Base-by-base conservation (phyloP, 2,113 vertebrate species). In the Sardina pilchardus region DNA sequence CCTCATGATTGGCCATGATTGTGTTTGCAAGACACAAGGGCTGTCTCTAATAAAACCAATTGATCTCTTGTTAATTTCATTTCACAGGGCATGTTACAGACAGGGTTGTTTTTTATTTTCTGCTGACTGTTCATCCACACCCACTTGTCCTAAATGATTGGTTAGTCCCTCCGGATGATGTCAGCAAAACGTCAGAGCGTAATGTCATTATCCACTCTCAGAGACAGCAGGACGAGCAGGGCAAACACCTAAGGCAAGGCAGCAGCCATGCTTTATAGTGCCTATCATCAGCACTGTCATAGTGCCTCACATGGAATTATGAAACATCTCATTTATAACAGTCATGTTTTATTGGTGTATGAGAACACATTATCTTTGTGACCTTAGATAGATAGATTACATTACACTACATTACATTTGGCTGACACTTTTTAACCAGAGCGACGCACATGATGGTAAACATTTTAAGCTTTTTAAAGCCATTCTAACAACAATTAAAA, bases 51-150 rank as follows among this genome's bases (percentile, higher is more conserved):
- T 78, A 36, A 78, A 78, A 36, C 36, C 71, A 78, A 78, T 36
- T 39, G 71, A 34, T 78, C 30, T 17, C 34, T 34, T 78, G 71
- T 78, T 78, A 78, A 7, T 82, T 88, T 89, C 39, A 90, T 91
- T 88, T 88, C 78, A 82, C 89, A 82, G 45, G 82, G 19, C 30
- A 48, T 50, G 17, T 50, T 82, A 78, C 71, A 36, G 71, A 78
- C 71, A 36, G 26, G 4, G n/a, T n/a, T 71, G 30, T 71, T 71
- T 71, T 71, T 71, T 71, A 6, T 24, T 26, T 26, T 71, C 10
- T 71, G 5, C n/a, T 78, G 63, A 10, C n/a, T 56, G 4, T 5
- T 16, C 14, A 36, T 36, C 30, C 71, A 17, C 12, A 36, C 71
- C 30, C 26, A 17, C 71, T 78, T 16, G 30, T 36, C 16, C 12